phyloP scores from a whole-genome alignment of 2,113 vertebrate species.

The Lycaon pictus region DNA sequence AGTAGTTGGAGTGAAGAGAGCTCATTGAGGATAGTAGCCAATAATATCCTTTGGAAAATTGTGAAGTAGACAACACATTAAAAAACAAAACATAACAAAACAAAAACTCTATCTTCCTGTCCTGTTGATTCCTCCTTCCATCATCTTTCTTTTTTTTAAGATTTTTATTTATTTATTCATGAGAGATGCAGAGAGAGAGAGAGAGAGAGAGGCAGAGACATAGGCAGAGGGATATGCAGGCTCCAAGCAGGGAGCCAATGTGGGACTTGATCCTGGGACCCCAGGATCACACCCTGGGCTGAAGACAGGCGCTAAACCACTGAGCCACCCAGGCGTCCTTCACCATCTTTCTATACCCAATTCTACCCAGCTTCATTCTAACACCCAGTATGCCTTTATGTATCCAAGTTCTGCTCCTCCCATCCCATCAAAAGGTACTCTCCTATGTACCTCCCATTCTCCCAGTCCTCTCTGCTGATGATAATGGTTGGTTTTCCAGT shows the following conservation, averaged over 20 bases:
- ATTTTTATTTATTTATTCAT: too few species aligned
- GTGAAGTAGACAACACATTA: slow-evolving; percentile 42
- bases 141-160: not conserved
- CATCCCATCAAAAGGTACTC: not conserved
- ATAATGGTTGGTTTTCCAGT: not conserved
- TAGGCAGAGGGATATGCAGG: too few species aligned
- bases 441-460: not conserved
- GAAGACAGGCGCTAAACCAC: too few species aligned
- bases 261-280: too few species aligned
- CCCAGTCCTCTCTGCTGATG: not conserved
- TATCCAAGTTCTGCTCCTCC: not conserved
- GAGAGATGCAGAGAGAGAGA: too few species aligned
- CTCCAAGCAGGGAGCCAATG: too few species aligned
- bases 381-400: not conserved
- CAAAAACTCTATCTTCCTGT: not conserved
- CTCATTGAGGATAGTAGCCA: not conserved
- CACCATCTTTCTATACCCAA: not conserved
- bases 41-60: slow-evolving; percentile 4
- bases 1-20: not conserved
- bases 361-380: slow-evolving; percentile 19
- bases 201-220: too few species aligned
- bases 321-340: not conserved
- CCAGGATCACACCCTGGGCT: too few species aligned
- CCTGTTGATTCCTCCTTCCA: slow-evolving; percentile 2
- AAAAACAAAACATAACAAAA: slow-evolving; percentile 8